Conservation (phyloP, 1,140 invertebrate species). For the Amphibalanus amphitrite region DNA sequence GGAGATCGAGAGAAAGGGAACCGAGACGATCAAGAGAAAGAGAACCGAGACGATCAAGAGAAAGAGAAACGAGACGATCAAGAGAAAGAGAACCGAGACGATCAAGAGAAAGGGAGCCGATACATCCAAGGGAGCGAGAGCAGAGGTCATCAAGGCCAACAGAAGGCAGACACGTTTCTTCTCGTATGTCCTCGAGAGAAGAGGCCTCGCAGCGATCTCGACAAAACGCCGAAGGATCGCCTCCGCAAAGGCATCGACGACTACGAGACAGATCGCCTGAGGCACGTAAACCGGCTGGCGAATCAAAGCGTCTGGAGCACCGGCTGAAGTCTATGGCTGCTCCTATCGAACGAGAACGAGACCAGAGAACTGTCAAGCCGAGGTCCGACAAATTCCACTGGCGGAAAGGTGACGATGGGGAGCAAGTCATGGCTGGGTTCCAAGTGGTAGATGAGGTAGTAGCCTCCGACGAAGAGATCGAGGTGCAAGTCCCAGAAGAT, state of each 20-base stretch:
- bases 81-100: too few relatives aligned
- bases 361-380: neutral
- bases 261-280: neutral
- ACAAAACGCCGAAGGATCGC: too few relatives aligned
- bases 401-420: neutral
- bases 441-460: neutral
- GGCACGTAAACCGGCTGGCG: neutral
- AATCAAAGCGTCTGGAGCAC: neutral
- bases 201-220: too few relatives aligned
- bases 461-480: neutral
- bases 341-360: too few relatives aligned
- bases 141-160: too few relatives aligned
- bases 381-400: neutral
- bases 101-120: too few relatives aligned
- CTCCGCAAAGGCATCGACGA: too few relatives aligned
- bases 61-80: neutral
- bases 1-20: neutral
- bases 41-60: neutral
- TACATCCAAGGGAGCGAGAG: too few relatives aligned
- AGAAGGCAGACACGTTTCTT: too few relatives aligned
- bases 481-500: neutral
- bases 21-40: neutral
- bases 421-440: neutral
- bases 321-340: neutral
- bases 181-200: too few relatives aligned